Evolutionary conservation across 2,797 vertebrate genomes (phyloP), one percentile per base, ranked within the genome.

Genomic region (Brachyalestes nurse): DNA sequence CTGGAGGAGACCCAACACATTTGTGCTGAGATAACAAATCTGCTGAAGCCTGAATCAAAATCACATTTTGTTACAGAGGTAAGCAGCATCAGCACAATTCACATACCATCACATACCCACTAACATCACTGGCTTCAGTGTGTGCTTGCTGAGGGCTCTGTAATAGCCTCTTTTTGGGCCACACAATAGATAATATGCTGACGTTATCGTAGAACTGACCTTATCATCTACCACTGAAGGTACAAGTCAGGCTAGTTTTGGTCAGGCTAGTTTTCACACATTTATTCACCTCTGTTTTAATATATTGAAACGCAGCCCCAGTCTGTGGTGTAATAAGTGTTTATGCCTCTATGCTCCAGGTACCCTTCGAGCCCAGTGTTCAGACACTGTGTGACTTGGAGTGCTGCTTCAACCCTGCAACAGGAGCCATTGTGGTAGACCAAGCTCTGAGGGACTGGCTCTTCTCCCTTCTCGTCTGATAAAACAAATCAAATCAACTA

Each of bases 351-450:
- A 19, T 55, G 49, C 13, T 16, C 13, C 90, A 96, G 95, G 83
- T 96, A 47, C 95, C 95, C 67, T 95, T 95, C 89, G 92, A 94
- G 16, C 4, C 93, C 81, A 93, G 91, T 34, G 87, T 91, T 83
- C 87, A 91, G 75, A 88, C 88, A 78, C 85, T 96, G 86, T 53
- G 84, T 82, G 88, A 83, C 82, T 91, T 97, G 75, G 93, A 95
- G 90, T 89, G 86, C 82, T 93, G 96, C 84, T 96, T 97, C 88
- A 93, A 96, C 91, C 93, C 91, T 75, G 85, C 89, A 45, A 89
- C 77, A 66, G 96, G 96, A 10, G 94, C 91, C 77, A 82, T 78
- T 75, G 16, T 95, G 86, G 83, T 88, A 13, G 89, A 87, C 84
- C 92, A 90, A 89, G 90, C 77, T 53, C 88, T 96, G 61, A 92